Base-by-base conservation (phyloP, 2,888 invertebrate species). In the Volucella inflata region DNA sequence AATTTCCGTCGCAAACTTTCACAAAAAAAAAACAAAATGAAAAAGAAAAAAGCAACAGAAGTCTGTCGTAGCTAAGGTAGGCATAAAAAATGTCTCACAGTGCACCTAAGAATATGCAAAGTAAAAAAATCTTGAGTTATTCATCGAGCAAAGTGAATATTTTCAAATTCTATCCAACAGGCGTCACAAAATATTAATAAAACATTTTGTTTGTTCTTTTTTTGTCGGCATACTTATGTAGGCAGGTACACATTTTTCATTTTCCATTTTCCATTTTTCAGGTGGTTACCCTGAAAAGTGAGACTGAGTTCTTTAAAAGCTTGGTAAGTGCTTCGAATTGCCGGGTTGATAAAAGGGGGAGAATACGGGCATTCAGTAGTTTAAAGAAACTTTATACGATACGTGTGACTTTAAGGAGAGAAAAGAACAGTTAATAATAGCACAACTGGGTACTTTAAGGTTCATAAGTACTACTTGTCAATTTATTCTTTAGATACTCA, bases 181-280 rank as follows among this genome's bases (percentile, higher is more conserved):
- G 77, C 79, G 78, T 74, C 64, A 70, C 62, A 74, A 83, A 83
- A 83, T 83, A 74, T 83, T 83, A 83, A 83, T 83, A 83, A 79
- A 79, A 83, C 74, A 79, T 83, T 76, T 76, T 57, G 36, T 36
- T 42, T 51, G 59, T 48, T 8, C 14, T 50, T 40, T 51, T 51
- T 55, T 21, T 16, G 40, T 36, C 12, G 17, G 48, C 38, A 71
- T 21, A 51, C 14, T 59, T 16, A 59, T 59, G 40, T 30, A 3
- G 30, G 30, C 6, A 30, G 30, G 6, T 30, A 6, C 30, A 30
- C 30, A 30, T 30, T 30, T 30, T 30, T 30, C 6, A 30, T 30
- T 30, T 30, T 30, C 30, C 30, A 21, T 21, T 51, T 51, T 74
- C 16, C 17, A 0, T 42, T 48, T 51, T 6, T 48, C 38, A 55